Evolutionary conservation across 2,113 vertebrate genomes (phyloP).

Genomic region (Hypocryptadius cinnamomeus): DNA sequence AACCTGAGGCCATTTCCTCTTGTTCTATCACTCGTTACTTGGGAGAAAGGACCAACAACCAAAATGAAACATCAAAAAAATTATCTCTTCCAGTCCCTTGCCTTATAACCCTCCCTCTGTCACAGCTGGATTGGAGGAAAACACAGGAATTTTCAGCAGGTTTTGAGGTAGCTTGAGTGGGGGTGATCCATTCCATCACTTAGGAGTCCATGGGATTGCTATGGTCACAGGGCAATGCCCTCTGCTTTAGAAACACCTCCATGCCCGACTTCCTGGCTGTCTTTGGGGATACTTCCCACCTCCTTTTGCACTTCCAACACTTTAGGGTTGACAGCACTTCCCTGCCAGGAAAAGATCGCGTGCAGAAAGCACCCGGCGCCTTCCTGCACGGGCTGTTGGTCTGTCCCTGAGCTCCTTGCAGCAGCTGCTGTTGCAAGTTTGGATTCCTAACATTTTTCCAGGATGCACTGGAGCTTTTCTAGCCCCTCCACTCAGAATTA

Average conservation of each 20-base stretch:
- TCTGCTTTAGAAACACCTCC: not conserved
- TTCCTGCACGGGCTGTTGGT: not conserved
- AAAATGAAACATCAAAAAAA: not conserved
- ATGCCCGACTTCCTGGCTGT: not conserved
- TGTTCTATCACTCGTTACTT: not conserved
- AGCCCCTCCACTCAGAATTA: not conserved
- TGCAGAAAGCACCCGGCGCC: rapidly evolving
- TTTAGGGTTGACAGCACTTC: not conserved
- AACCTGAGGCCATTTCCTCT: not conserved
- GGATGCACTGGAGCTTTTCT: not conserved
- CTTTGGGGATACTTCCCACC: not conserved
- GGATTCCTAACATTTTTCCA: rapidly evolving
- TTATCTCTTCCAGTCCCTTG: rapidly evolving
- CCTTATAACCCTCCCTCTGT: not conserved
- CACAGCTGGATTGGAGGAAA: not conserved
- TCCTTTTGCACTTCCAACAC: not conserved
- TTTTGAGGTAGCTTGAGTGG: not conserved
- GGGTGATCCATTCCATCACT: not conserved
- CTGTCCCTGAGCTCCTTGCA: not conserved
- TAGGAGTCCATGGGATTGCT: not conserved
- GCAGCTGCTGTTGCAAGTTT: not conserved
- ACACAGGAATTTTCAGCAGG: not conserved
- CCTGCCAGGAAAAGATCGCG: not conserved
- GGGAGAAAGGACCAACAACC: too few relatives aligned
- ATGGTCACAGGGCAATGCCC: not conserved